phyloP scores from a whole-genome alignment of 2,113 vertebrate species.

The Ictalurus furcatus region DNA sequence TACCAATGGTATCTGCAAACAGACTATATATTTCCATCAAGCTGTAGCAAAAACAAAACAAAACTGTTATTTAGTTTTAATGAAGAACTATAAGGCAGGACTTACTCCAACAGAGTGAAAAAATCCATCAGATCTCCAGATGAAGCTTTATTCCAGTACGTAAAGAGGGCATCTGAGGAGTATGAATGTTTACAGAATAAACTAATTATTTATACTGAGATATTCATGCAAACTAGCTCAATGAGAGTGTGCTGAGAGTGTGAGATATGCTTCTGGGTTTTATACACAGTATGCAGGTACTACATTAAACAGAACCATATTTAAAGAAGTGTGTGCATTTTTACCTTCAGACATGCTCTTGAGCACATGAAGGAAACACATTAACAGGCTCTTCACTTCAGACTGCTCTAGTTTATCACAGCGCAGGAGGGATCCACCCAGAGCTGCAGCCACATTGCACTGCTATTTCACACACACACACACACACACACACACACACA shows the following conservation, averaged over 20 bases:
- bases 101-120: constrained; percentile 96
- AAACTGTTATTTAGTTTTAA: neutral
- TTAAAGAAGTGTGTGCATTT: neutral
- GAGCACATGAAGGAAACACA: constrained; percentile 95
- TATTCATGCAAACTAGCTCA: neutral
- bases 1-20: neutral
- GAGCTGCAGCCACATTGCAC: constrained; percentile 79
- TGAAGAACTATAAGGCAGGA: constrained; percentile 18
- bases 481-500: neutral
- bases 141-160: constrained; percentile 96
- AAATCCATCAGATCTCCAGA: constrained; percentile 94
- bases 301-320: neutral
- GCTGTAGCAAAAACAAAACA: neutral
- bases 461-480: constrained; percentile 52
- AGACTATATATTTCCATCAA: neutral
- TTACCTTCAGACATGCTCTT: constrained; percentile 99
- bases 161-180: constrained; percentile 89
- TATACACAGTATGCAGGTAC: neutral
- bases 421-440: constrained; percentile 85
- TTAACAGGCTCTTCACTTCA: constrained; percentile 93
- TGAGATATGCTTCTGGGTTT: neutral
- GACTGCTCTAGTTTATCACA: constrained; percentile 95
- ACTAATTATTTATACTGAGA: neutral
- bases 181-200: constrained; percentile 15
- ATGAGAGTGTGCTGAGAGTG: neutral